A percentile compares a stretch with the other conserved stretches of the same genome.
phyloP scores from a whole-genome alignment of 2,113 vertebrate species.

The Neolamprologus ventralis region DNA sequence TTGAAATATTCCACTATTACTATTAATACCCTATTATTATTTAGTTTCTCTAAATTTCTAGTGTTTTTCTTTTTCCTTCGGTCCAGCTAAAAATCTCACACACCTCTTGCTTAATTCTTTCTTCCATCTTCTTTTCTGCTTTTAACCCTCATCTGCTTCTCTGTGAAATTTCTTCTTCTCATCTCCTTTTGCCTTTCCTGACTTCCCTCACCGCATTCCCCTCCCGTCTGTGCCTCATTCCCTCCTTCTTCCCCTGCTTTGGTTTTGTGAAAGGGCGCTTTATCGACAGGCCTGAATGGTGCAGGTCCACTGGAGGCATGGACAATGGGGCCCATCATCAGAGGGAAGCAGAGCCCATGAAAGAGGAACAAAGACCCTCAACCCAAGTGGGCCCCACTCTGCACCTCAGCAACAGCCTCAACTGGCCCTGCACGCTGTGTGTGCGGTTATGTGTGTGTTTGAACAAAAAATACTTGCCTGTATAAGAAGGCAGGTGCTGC shows the following conservation, averaged over 20 bases:
- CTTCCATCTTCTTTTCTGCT: background rate
- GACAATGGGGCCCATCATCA: slow-evolving; percentile 68
- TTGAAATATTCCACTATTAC: background rate
- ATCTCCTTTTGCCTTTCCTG: slow-evolving; percentile 43
- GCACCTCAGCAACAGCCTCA: slow-evolving; percentile 44
- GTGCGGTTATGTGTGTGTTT: background rate
- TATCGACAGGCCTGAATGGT: slow-evolving; percentile 62
- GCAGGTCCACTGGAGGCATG: slow-evolving; percentile 53
- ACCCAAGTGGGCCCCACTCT: slow-evolving; percentile 54
- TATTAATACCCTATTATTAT: background rate
- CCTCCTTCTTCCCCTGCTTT: slow-evolving; percentile 24
- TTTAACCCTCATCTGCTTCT: slow-evolving; percentile 12
- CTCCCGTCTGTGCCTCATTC: slow-evolving; percentile 8
- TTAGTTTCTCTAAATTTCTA: background rate
- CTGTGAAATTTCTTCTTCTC: background rate
- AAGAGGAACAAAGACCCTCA: slow-evolving; percentile 59
- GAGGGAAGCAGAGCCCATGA: slow-evolving; percentile 62
- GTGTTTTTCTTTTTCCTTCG: background rate
- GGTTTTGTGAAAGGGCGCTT: slow-evolving; percentile 61
- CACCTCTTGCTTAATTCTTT: background rate
- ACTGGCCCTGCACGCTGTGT: slow-evolving; percentile 17
- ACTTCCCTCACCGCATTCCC: slow-evolving; percentile 36
- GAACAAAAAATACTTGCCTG: slow-evolving; percentile 5
- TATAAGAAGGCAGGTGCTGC: slow-evolving; percentile 52
- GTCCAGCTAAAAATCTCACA: background rate